phyloP scores from a whole-genome alignment of 2,888 invertebrate genomes.

The Parascotia fuliginaria region DNA sequence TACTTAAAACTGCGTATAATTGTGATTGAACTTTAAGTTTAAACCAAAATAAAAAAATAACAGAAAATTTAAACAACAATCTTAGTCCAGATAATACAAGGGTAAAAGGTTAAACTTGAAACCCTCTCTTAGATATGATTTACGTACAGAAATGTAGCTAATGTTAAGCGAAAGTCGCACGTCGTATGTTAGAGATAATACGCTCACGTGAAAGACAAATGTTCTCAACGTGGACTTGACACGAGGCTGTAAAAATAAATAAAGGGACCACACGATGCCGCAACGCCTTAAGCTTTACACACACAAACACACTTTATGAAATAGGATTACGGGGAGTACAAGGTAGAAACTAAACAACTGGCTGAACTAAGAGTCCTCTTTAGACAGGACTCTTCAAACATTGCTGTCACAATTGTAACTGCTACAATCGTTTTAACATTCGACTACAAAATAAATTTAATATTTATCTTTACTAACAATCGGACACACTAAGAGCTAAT shows the following conservation, averaged over 20 bases:
- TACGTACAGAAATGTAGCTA: constrained; percentile 50
- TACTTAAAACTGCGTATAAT: background rate
- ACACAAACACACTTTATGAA: constrained; percentile 44
- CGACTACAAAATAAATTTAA: background rate
- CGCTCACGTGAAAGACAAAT: constrained; percentile 66
- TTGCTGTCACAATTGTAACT: background rate
- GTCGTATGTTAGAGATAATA: constrained; percentile 65
- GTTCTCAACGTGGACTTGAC: constrained; percentile 69
- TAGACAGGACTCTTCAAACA: constrained; percentile 5
- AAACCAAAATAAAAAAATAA: background rate
- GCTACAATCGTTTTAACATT: background rate
- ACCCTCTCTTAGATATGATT: constrained; percentile 39
- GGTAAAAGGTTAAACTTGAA: background rate
- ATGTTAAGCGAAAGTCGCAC: constrained; percentile 58
- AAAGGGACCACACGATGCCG: constrained; percentile 54
- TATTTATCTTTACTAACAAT: no score
- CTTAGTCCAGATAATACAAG: constrained; percentile 3
- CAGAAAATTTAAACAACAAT: background rate
- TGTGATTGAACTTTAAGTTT: background rate
- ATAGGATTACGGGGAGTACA: constrained; percentile 6
- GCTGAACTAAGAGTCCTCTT: constrained; percentile 16
- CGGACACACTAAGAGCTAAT: no score
- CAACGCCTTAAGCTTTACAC: constrained; percentile 47
- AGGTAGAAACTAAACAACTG: constrained; percentile 24
- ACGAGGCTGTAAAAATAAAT: constrained; percentile 71